Evolutionary conservation across 2,797 vertebrate species (phyloP).

Genomic region (Rhabdophis nuchalis): DNA sequence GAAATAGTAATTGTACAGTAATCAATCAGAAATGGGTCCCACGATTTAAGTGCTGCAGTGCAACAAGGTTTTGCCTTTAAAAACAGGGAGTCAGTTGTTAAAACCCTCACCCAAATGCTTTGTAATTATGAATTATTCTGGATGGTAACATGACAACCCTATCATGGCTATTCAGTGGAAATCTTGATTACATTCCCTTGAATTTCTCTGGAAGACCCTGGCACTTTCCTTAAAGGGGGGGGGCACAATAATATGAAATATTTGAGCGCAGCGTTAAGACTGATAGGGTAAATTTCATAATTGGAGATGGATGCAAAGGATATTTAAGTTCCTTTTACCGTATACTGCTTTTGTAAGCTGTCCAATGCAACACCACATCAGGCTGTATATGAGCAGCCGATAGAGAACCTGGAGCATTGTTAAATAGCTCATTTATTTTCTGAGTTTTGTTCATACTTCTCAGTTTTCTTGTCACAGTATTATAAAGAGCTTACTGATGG

Average conservation of each 20-base stretch:
- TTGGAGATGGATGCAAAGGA: not conserved
- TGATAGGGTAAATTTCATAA: not conserved
- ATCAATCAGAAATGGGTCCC: not conserved
- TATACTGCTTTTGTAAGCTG: not conserved
- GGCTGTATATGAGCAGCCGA: not conserved
- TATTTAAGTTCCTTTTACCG: not conserved
- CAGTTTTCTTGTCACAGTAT: not conserved
- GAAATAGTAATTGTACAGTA: not conserved
- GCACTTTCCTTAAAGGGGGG: too few relatives aligned
- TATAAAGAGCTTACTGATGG: not conserved
- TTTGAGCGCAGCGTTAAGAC: not conserved
- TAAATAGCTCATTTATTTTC: constrained; percentile 12
- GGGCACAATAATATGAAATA: not conserved
- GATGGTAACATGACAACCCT: not conserved
- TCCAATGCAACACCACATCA: not conserved
- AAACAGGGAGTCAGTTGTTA: not conserved
- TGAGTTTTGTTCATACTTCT: not conserved
- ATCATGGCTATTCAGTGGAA: not conserved
- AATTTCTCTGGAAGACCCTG: not conserved
- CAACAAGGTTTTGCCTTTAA: not conserved
- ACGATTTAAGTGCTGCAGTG: not conserved
- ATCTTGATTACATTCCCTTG: not conserved
- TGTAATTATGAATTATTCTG: not conserved
- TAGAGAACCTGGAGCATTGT: not conserved
- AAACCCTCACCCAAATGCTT: not conserved